phyloP scores from a whole-genome alignment of 2,888 invertebrate species.

The Drosophila greeni region DNA sequence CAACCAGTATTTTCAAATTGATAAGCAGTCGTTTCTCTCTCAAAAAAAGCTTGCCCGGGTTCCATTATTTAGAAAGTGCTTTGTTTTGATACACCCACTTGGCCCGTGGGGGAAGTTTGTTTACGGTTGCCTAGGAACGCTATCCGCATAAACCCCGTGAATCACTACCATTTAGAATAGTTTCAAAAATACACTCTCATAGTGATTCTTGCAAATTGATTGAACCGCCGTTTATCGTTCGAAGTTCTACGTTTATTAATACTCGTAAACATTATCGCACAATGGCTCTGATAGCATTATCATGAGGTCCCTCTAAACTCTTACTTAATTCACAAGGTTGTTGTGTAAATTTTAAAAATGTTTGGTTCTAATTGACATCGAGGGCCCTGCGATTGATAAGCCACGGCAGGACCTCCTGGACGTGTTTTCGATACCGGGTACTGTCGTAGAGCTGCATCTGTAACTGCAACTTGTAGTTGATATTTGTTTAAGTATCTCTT shows the following conservation, averaged over 20 bases:
- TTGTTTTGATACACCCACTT: conserved; percentile 3
- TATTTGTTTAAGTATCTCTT: background rate
- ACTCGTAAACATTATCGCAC: conserved; percentile 9
- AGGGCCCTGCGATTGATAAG: conserved; percentile 47
- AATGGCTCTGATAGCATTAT: conserved; percentile 4
- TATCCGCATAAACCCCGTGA: background rate
- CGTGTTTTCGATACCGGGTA: conserved; percentile 65
- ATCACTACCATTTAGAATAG: background rate
- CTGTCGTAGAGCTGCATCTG: conserved; percentile 61
- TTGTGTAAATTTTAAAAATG: background rate
- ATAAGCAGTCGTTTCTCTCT: background rate
- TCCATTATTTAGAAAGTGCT: background rate
- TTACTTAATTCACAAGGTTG: background rate
- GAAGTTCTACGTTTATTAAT: conserved; percentile 12
- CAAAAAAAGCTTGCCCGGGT: background rate
- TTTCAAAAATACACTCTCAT: background rate
- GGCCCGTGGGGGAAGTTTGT: background rate
- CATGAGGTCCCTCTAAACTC: conserved; percentile 6
- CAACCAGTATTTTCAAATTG: background rate
- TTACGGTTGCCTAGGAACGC: background rate
- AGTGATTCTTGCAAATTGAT: background rate
- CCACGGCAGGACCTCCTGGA: conserved; percentile 70
- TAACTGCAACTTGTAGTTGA: too few species aligned
- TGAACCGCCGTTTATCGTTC: conserved; percentile 6
- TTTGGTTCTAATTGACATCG: background rate